phyloP scores from a whole-genome alignment of 2,797 vertebrate genomes.

The Scolopax bukidnonensis region DNA sequence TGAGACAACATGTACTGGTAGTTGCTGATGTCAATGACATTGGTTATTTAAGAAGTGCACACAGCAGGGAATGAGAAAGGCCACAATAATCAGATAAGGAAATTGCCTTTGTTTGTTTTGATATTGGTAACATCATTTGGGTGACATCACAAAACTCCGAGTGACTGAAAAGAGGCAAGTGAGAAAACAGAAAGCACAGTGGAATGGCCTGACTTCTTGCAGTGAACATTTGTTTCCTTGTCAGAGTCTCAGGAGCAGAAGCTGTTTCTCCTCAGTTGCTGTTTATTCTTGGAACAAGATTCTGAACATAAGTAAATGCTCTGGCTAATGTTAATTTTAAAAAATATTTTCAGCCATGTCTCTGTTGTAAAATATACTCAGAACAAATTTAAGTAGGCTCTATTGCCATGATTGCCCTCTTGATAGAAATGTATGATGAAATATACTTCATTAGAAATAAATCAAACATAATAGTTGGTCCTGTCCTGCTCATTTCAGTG shows the following conservation, averaged over 20 bases:
- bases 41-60: neutral
- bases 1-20: conserved; percentile 10
- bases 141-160: neutral
- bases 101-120: conserved; percentile 40
- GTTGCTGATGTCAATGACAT: conserved; percentile 27
- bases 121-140: neutral
- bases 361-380: neutral
- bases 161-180: neutral
- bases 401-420: neutral
- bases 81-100: neutral
- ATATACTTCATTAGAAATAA: neutral
- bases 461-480: neutral
- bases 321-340: neutral
- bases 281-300: neutral
- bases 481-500: neutral
- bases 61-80: neutral
- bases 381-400: neutral
- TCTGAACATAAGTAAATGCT: neutral
- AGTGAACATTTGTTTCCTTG: neutral
- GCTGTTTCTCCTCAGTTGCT: neutral
- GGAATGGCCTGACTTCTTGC: neutral
- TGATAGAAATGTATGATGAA: neutral
- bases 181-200: neutral
- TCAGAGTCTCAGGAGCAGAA: neutral
- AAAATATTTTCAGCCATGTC: neutral